Conservation (phyloP, 2,888 invertebrate species). For the Autographa pulchrina region DNA sequence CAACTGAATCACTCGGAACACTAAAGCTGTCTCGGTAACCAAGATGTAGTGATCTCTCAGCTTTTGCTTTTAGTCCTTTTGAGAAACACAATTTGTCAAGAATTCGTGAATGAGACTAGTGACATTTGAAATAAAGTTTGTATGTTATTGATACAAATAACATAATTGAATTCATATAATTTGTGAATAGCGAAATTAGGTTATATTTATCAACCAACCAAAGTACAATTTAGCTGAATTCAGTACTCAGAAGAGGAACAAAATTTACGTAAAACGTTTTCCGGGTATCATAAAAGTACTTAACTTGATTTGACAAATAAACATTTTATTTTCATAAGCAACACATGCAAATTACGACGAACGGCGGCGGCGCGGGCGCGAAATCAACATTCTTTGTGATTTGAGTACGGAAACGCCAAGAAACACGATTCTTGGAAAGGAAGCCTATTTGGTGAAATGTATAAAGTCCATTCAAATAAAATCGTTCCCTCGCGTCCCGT, state of each 20-base stretch:
- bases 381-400: conserved; percentile 16
- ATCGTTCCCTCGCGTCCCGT: conserved; percentile 32
- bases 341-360: conserved; percentile 5
- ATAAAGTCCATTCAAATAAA: conserved; percentile 41
- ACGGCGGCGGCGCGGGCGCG: neutral
- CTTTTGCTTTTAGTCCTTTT: neutral
- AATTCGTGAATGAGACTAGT: neutral
- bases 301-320: neutral
- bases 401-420: conserved; percentile 23
- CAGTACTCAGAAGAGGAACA: neutral
- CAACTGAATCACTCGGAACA: conserved; percentile 5
- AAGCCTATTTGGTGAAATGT: conserved; percentile 21
- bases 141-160: neutral
- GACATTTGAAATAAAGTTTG: neutral
- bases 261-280: neutral
- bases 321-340: neutral
- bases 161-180: no score
- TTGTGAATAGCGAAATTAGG: no score
- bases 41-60: conserved; percentile 1
- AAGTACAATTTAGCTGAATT: neutral
- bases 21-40: neutral
- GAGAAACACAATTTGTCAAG: neutral
- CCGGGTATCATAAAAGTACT: neutral
- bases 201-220: neutral
- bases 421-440: conserved; percentile 26